A percentile compares a stretch with the other conserved stretches of the same genome.
Evolutionary conservation across 2,113 vertebrate species (phyloP).

Genomic region (Muscicapa adusta): DNA sequence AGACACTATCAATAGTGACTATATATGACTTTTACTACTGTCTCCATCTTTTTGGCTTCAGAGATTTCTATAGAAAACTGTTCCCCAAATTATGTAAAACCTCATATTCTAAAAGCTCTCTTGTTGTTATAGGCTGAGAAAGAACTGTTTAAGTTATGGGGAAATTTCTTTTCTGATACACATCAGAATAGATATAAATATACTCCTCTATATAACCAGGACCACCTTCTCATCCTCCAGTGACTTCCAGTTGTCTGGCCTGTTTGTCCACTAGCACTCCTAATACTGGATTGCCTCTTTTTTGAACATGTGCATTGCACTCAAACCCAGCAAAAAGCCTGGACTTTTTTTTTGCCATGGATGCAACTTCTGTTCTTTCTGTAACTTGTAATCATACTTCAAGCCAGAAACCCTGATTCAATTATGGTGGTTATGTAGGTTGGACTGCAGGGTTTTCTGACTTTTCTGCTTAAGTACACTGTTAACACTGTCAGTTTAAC

Average conservation of each 20-base stretch:
- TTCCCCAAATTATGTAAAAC: background rate
- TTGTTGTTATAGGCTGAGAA: background rate
- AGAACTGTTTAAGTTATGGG: background rate
- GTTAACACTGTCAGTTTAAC: background rate
- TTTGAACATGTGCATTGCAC: background rate
- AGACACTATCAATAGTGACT: background rate
- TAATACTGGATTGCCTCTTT: background rate
- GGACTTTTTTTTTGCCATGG: background rate
- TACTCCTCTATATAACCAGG: background rate
- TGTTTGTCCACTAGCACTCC: background rate
- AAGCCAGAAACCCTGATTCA: constrained; percentile 8
- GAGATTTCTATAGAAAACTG: background rate
- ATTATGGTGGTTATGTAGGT: background rate
- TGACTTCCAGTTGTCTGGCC: background rate
- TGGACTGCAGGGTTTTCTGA: background rate
- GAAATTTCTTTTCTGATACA: background rate
- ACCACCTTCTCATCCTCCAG: background rate
- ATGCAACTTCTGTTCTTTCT: background rate
- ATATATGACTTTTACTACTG: background rate
- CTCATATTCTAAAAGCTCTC: background rate
- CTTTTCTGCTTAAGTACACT: background rate
- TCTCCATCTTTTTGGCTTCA: background rate
- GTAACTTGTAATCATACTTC: background rate
- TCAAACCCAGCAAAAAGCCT: background rate
- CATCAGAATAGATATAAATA: background rate